Evolutionary conservation across 2,797 vertebrate genomes (phyloP).

Genomic region (Pseudochromis fuscus): DNA sequence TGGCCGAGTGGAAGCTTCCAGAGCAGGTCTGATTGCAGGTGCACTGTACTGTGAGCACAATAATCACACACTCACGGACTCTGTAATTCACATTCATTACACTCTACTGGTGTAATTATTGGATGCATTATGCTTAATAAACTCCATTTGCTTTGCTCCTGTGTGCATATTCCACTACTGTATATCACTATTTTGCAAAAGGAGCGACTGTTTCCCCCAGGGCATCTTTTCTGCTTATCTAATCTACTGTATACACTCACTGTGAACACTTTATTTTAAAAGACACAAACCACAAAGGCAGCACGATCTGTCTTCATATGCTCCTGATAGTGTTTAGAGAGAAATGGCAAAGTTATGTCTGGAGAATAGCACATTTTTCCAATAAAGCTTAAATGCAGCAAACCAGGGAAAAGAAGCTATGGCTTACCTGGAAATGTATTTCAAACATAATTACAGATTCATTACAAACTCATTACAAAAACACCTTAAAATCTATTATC

Average conservation of each 20-base stretch:
- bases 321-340: background rate
- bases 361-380: constrained; percentile 1
- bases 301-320: constrained; percentile 23
- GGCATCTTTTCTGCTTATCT: constrained; percentile 34
- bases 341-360: background rate
- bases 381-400: constrained; percentile 14
- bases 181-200: constrained; percentile 20
- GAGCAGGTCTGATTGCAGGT: constrained; percentile 56
- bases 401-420: background rate
- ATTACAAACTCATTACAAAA: too few species aligned
- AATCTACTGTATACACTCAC: constrained; percentile 33
- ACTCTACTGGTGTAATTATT: constrained; percentile 50
- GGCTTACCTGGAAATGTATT: background rate
- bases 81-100: constrained; percentile 45
- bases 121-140: constrained; percentile 51
- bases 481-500: too few species aligned
- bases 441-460: too few species aligned
- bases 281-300: background rate
- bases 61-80: constrained; percentile 49
- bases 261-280: too few species aligned
- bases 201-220: constrained; percentile 18
- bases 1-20: constrained; percentile 55
- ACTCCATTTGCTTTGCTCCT: constrained; percentile 31
- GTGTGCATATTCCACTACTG: constrained; percentile 13
- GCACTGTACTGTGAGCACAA: constrained; percentile 41